Base-by-base conservation (phyloP, 2,888 invertebrate genomes). In the Pocota personata region DNA sequence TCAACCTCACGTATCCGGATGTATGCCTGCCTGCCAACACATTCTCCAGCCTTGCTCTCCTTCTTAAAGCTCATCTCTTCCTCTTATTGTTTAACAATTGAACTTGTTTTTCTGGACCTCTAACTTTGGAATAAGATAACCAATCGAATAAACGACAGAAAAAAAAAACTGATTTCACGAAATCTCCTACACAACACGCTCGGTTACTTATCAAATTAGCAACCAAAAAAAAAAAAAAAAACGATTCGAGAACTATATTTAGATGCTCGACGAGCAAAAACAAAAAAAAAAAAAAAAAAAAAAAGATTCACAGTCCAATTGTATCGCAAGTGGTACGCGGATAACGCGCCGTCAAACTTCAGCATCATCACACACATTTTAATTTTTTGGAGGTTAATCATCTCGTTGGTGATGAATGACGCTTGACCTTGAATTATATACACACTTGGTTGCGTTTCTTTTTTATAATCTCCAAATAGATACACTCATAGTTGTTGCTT, bases 131-230 rank as follows among this genome's bases (percentile, higher is more conserved):
- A 64, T 30, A 30, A 19, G 64, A 64, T 64, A 32, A 46, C 43
- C 30, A 62, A 27, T 62, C 24, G 24, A 24, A n/a, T n/a, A 24
- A 24, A 24, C 24, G 24, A 24, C 2, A 24, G 4, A 24, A 24
- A 24, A 24, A 24, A 24, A 24, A 24, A 24, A 24, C 24, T 24
- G 24, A 16, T 30, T 30, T 43, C 10, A 6, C 46, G 8, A 48
- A 30, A 48, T 48, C 40, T 21, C 60, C 24, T 24, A 40, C 58
- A 35, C 57, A n/a, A 24, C 40, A 46, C 48, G 30, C 30, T 48
- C 64, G 32, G 48, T 35, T 64, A 32, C 64, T 64, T 64, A 64
- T 64, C 64, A 64, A 64, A 64, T 64, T 64, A 64, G 32, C 64
- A 48, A n/a, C 14, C 12, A 64, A 32, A 48, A n/a, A 32, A 32